phyloP scores from a whole-genome alignment of 2,113 vertebrate genomes.

The Spea multiplicata region DNA sequence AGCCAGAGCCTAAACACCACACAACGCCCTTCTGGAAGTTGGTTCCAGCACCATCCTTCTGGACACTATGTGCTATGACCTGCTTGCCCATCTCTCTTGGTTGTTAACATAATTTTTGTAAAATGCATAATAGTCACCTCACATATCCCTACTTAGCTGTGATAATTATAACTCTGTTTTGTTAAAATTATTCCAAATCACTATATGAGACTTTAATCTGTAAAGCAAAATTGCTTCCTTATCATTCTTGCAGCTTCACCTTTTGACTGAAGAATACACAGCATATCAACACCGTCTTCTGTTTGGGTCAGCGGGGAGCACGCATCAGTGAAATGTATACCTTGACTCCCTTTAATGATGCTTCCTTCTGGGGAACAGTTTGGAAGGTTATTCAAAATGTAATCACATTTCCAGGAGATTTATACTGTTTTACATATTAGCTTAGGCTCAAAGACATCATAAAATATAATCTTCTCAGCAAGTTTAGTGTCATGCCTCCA shows the following conservation, averaged over 20 bases:
- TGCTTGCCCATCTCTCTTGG: too few relatives aligned
- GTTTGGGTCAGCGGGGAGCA: background rate
- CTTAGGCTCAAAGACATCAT: slow-evolving; percentile 4
- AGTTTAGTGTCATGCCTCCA: background rate
- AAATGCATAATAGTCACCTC: too few relatives aligned
- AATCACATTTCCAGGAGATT: background rate
- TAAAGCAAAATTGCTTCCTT: background rate
- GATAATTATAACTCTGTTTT: background rate
- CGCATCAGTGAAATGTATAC: background rate
- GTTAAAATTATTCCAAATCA: background rate
- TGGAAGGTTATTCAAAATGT: slow-evolving; percentile 3
- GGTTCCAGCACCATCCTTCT: too few relatives aligned
- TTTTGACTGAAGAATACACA: background rate
- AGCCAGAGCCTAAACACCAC: too few relatives aligned
- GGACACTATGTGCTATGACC: too few relatives aligned
- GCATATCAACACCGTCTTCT: background rate
- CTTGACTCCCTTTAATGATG: background rate
- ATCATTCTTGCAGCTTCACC: background rate
- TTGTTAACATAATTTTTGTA: too few relatives aligned
- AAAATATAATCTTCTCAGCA: slow-evolving; percentile 1
- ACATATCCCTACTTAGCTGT: too few relatives aligned
- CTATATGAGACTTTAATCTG: background rate
- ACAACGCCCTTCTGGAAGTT: too few relatives aligned
- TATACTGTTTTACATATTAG: slow-evolving; percentile 6
- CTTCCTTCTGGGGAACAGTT: background rate